Evolutionary conservation across 2,113 vertebrate species (phyloP).

Genomic region (Phalacrocorax carbo): DNA sequence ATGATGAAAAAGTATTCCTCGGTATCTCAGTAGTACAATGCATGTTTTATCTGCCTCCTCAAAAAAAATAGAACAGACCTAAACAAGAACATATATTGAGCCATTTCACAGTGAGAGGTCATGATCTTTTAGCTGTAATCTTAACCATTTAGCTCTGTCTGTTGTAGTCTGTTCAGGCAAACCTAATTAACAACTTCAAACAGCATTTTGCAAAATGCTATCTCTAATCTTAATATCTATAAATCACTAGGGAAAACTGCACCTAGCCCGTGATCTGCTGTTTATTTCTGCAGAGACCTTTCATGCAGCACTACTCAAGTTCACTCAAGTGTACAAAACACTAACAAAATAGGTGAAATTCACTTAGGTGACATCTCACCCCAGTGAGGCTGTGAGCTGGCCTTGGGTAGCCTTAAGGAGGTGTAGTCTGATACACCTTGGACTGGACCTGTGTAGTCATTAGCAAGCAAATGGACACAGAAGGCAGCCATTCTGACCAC

Average conservation of each 20-base stretch:
- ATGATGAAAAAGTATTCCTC: neutral
- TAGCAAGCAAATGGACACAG: neutral
- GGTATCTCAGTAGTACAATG: neutral
- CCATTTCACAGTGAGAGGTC: neutral
- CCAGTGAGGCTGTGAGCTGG: neutral
- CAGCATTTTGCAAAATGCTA: neutral
- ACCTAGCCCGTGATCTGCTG: neutral
- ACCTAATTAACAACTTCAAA: slow-evolving; percentile 12
- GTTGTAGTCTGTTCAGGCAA: neutral
- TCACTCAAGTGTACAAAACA: neutral
- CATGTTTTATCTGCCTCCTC: neutral
- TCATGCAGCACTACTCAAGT: neutral
- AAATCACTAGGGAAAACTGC: neutral
- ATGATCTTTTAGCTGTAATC: neutral
- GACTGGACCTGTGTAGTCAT: neutral
- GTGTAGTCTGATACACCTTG: neutral
- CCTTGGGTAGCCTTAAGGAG: neutral
- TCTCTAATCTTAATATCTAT: slow-evolving; percentile 6
- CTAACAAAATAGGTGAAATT: neutral
- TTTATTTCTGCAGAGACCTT: neutral
- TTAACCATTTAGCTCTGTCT: slow-evolving; percentile 11
- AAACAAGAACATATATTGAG: neutral
- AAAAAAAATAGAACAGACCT: neutral
- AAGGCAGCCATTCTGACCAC: neutral
- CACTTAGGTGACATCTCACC: neutral